Base-by-base conservation (phyloP, 2,888 invertebrate species). In the Chydorus sphaericus region DNA sequence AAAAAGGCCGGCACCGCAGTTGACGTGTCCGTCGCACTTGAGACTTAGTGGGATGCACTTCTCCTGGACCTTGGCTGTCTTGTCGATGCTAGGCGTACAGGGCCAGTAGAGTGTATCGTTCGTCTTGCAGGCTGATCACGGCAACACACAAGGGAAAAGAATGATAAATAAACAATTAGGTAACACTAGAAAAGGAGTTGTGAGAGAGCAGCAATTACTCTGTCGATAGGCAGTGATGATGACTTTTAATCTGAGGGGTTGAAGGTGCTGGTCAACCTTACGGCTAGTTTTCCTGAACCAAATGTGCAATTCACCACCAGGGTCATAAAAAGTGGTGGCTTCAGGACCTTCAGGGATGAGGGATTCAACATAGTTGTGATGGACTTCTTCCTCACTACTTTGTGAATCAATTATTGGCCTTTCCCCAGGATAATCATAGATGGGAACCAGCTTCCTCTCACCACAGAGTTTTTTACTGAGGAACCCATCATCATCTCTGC, bases 21-120 rank as follows among this genome's bases (percentile, higher is more conserved):
- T 57, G 31, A 57, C 54, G n/a, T 54, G 57, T 30, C 57, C 54
- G 33, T 57, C 57, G 20, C 57, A 57, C 20, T 54, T 28, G 14
- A 54, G 44, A n/a, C 20, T n/a, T 6, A 23, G 30, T 18, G 53
- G 48, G 20, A 57, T 57, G 28, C 57, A 57, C 30, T 30, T 54
- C 29, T 48, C 48, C 23, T 49, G 37, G 18, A 36, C 20, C 23
- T 52, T 52, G 4, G 52, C 23, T 26, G 31, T 23, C 18, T 20
- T 33, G 36, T 36, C 39, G 23, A 33, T 33, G 11, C 28, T 48
- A 14, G 28, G 48, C 14, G 48, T 31, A 26, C 55, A 55, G 16
- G 48, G 48, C 36, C 49, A 48, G n/a, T 38, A 36, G 26, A 16
- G 33, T 3, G 49, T 33, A 16, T 55, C 55, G 36, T 55, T 49